Conservation (phyloP, 2,113 vertebrate species). For the Eira barbara region DNA sequence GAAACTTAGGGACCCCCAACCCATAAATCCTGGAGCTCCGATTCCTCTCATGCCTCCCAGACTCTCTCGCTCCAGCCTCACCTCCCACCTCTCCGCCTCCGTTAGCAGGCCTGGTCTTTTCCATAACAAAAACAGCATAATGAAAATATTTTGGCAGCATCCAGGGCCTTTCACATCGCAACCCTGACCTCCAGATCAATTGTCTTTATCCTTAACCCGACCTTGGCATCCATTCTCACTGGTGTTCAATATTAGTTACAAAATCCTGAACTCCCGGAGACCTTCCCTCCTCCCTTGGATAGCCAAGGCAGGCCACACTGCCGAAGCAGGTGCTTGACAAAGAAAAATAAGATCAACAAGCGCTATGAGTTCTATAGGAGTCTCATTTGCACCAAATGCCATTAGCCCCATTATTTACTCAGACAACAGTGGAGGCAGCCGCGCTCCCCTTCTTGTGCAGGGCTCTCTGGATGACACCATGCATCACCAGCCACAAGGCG, state of each 20-base stretch:
- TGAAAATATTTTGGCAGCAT: slow-evolving; percentile 72
- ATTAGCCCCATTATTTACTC: slow-evolving; percentile 72
- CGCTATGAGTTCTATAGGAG: slow-evolving; percentile 21
- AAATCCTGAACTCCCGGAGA: slow-evolving; percentile 77
- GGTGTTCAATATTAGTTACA: slow-evolving; percentile 68
- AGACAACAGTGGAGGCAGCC: slow-evolving; percentile 47
- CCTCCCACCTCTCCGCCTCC: background rate
- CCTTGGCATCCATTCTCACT: slow-evolving; percentile 76
- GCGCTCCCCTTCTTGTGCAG: background rate
- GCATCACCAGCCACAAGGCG: slow-evolving; percentile 47
- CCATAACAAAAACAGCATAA: slow-evolving; percentile 57
- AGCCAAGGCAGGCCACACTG: slow-evolving; percentile 22
- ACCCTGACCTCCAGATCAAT: slow-evolving; percentile 78
- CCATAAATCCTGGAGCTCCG: slow-evolving; percentile 56
- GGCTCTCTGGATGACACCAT: background rate
- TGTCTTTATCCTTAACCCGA: slow-evolving; percentile 79
- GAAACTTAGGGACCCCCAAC: background rate
- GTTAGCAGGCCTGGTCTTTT: slow-evolving; percentile 16
- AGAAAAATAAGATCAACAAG: slow-evolving; percentile 59
- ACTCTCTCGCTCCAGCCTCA: background rate
- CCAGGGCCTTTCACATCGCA: slow-evolving; percentile 55
- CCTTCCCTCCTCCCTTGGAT: slow-evolving; percentile 8
- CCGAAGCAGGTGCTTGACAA: slow-evolving; percentile 50
- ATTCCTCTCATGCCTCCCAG: background rate
- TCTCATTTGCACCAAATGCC: slow-evolving; percentile 72